Evolutionary conservation across 1,140 invertebrate species (phyloP).

Genomic region (Monochamus saltuarius): DNA sequence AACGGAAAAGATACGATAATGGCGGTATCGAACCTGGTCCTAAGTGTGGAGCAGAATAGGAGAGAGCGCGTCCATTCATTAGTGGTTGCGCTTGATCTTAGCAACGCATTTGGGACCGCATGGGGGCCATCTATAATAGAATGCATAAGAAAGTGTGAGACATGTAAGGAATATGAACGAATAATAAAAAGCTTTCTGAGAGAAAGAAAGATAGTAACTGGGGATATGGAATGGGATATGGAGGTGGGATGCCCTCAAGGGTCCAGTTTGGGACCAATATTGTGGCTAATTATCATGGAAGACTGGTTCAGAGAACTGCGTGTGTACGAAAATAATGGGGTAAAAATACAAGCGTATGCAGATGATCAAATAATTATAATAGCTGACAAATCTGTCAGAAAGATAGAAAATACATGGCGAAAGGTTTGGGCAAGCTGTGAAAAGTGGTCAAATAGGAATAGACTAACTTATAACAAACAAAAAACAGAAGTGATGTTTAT

Average conservation of each 20-base stretch:
- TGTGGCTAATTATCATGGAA: slow-evolving; percentile 34
- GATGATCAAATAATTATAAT: slow-evolving; percentile 27
- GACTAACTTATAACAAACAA: slow-evolving; percentile 23
- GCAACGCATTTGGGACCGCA: slow-evolving; percentile 26
- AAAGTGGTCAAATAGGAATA: slow-evolving; percentile 4
- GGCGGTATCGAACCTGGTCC: slow-evolving; percentile 3
- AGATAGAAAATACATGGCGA: slow-evolving; percentile 17
- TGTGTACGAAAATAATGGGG: slow-evolving; percentile 3
- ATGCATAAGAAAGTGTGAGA: background rate
- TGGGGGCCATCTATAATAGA: slow-evolving; percentile 6
- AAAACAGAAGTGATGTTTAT: slow-evolving; percentile 32
- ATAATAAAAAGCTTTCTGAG: slow-evolving; percentile 16
- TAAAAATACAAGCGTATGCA: slow-evolving; percentile 19
- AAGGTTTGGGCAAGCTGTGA: slow-evolving; percentile 6
- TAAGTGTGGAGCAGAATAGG: background rate
- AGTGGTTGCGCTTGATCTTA: slow-evolving; percentile 19
- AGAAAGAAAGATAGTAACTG: slow-evolving; percentile 15
- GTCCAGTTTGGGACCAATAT: slow-evolving; percentile 26
- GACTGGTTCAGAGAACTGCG: slow-evolving; percentile 18
- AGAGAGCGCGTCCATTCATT: slow-evolving; percentile 1
- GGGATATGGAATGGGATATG: slow-evolving; percentile 6
- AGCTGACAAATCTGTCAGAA: slow-evolving; percentile 15
- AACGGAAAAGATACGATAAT: slow-evolving; percentile 12
- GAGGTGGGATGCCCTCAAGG: slow-evolving; percentile 38
- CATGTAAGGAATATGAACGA: background rate